Evolutionary conservation across 2,888 invertebrate species (phyloP).

Genomic region (Dicyrtoma fusca): DNA sequence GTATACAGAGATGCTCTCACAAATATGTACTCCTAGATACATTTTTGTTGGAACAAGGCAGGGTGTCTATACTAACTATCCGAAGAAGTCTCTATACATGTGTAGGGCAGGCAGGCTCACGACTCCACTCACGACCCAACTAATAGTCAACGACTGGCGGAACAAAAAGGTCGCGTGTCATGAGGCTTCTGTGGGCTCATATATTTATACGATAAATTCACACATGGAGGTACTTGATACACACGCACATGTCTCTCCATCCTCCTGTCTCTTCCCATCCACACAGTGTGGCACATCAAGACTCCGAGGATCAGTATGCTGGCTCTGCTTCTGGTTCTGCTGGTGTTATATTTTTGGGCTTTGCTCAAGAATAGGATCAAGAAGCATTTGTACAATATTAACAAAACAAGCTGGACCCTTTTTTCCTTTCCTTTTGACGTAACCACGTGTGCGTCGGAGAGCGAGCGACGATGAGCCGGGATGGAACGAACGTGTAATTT

Average conservation of each 20-base stretch:
- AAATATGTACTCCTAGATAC: too few relatives aligned
- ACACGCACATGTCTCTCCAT: conserved; percentile 10
- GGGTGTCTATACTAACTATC: too few relatives aligned
- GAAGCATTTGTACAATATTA: too few relatives aligned
- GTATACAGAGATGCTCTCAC: too few relatives aligned
- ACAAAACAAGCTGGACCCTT: too few relatives aligned
- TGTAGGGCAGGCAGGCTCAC: conserved; percentile 1
- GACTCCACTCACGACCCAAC: conserved; percentile 26
- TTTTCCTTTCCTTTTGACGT: too few relatives aligned
- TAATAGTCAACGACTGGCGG: conserved; percentile 24
- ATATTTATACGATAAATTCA: conserved; percentile 14
- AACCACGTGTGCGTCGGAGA: too few relatives aligned
- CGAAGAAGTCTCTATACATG: neutral
- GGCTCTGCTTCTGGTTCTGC: neutral
- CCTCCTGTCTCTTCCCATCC: neutral
- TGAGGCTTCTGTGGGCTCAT: conserved; percentile 25
- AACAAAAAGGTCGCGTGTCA: conserved; percentile 29
- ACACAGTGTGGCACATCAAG: too few relatives aligned
- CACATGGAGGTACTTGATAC: conserved; percentile 22
- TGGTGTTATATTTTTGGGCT: conserved; percentile 4
- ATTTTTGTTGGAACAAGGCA: too few relatives aligned
- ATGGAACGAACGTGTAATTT: too few relatives aligned
- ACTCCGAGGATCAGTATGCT: neutral
- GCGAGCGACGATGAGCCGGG: too few relatives aligned
- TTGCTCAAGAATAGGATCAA: too few relatives aligned